Conservation (phyloP, 2,888 invertebrate species). For the Polymixis flavicincta region DNA sequence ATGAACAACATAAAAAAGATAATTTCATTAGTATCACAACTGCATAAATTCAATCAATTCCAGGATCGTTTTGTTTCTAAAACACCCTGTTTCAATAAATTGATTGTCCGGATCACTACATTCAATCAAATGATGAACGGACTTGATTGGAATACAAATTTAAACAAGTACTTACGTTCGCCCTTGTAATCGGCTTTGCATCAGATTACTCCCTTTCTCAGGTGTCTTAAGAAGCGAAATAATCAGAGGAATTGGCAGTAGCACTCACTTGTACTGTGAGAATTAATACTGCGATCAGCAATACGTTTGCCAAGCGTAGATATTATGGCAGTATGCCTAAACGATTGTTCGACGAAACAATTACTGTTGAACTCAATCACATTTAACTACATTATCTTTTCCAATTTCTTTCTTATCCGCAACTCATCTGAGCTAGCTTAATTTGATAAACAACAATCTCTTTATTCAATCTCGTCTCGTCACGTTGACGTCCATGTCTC, state of each 20-base stretch:
- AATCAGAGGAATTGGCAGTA: background rate
- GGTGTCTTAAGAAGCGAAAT: conserved; percentile 24
- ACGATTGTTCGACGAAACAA: conserved; percentile 13
- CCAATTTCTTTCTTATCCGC: conserved; percentile 31
- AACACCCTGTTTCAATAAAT: conserved; percentile 44
- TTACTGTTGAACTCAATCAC: conserved; percentile 2
- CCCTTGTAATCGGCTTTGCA: conserved; percentile 49
- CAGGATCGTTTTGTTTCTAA: conserved; percentile 18
- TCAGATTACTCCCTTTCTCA: conserved; percentile 43
- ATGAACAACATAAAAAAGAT: background rate
- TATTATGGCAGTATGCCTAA: conserved; percentile 12
- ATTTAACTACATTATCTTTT: conserved; percentile 19
- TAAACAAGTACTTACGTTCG: conserved; percentile 50
- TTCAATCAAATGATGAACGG: conserved; percentile 51
- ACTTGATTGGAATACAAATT: conserved; percentile 54
- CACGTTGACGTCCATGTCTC: conserved; percentile 43
- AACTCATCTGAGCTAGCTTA: conserved; percentile 28
- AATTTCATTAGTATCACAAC: conserved; percentile 13
- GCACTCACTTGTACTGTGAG: conserved; percentile 3
- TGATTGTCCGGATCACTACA: conserved; percentile 53
- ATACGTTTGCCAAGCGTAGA: conserved; percentile 15
- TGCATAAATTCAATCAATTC: conserved; percentile 19
- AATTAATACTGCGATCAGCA: conserved; percentile 30
- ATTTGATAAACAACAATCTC: conserved; percentile 50
- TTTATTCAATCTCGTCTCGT: conserved; percentile 42